A percentile compares a stretch with the other conserved stretches of the same genome.
Evolutionary conservation across 2,888 invertebrate species (phyloP).

Genomic region (Conus canariensis): DNA sequence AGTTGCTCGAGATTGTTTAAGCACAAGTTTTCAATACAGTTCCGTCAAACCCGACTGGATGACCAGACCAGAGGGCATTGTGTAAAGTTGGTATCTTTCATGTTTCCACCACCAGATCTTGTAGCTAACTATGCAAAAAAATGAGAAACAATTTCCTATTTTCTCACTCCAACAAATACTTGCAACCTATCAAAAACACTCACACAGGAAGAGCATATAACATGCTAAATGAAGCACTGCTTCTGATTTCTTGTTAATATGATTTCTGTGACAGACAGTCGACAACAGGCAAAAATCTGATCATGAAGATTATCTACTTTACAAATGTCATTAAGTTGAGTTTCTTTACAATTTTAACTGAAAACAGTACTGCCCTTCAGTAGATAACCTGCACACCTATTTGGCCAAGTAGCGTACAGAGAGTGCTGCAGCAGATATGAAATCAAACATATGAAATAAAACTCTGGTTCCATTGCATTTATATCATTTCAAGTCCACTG

Average conservation of each 20-base stretch:
- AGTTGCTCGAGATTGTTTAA: no score
- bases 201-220: not conserved
- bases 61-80: not conserved
- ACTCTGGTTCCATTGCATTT: no score
- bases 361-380: conserved; percentile 17
- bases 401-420: not conserved
- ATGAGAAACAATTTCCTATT: not conserved
- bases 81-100: not conserved
- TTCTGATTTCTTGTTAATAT: not conserved
- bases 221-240: not conserved
- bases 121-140: not conserved
- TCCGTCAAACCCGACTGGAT: not conserved
- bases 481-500: no score
- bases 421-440: not conserved
- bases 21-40: not conserved
- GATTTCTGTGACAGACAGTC: no score
- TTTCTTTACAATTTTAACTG: not conserved
- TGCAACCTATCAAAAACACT: not conserved
- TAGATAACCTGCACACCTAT: not conserved
- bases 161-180: not conserved
- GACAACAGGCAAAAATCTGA: no score
- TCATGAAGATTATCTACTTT: no score
- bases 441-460: not conserved
- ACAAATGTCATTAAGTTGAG: no score
- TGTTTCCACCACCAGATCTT: not conserved